Evolutionary conservation across 2,113 vertebrate genomes (phyloP), one percentile per base, ranked within the genome.

Genomic region (Ifrita kowaldi): DNA sequence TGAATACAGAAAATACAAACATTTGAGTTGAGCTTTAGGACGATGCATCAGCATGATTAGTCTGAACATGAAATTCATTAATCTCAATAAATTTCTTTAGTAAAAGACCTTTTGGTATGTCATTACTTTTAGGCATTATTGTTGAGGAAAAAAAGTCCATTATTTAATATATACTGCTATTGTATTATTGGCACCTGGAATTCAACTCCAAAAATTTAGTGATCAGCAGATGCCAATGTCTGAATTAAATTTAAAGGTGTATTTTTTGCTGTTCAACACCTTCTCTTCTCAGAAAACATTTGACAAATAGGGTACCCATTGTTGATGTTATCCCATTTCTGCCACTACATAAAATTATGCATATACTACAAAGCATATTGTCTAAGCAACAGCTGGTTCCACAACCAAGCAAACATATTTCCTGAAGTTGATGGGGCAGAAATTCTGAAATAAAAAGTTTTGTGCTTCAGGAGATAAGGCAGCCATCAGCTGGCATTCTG

Each of bases 221-320:
- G 13, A 14, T 39, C 7, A 4, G 37, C n/a, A 0, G 0, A 41
- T 44, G 68, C 3, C 5, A 73, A 35, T 20, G 2, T 32, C 56
- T 75, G 62, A 91, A 82, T 56, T 82, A 22, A 85, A 79, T 68
- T 47, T 63, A 70, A 73, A 50, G 9, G 50, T 55, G 6, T 4
- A 32, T 37, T 26, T 83, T 86, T 62, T 27, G 27, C 13, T 46
- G 82, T 87, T 84, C 53, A 71, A 3, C 9, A 24, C 9, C 27
- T 77, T 89, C 16, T 59, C 1, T 64, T 39, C 15, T 59, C 33
- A 84, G 44, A 87, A 6, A 46, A 52, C 13, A 9, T 65, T 49
- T 22, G 49, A 24, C 8, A 87, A 73, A 63, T 22, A 71, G 5
- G 30, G 4, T 47, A 67, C 10, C 5, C 6, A 11, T 11, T 71